phyloP scores from a whole-genome alignment of 2,797 vertebrate genomes.

The Gadopsis marmoratus region DNA sequence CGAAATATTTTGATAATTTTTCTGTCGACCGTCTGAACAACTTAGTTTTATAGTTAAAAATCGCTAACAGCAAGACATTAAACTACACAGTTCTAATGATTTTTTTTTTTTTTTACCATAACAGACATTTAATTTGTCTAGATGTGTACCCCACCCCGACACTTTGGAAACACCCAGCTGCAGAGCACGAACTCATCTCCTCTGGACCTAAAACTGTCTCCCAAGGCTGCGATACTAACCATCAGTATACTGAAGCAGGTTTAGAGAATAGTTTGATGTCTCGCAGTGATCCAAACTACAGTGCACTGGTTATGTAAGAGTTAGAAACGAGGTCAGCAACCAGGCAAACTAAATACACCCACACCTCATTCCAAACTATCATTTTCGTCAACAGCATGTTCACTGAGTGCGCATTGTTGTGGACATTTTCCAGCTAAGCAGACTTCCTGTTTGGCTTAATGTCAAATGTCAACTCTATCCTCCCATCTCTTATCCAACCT shows the following conservation, averaged over 20 bases:
- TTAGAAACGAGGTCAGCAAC: conserved; percentile 8
- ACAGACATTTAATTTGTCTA: neutral
- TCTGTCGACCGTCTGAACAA: neutral
- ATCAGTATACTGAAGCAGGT: neutral
- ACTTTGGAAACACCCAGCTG: neutral
- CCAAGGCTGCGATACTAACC: neutral
- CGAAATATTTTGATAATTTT: neutral
- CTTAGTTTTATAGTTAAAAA: neutral
- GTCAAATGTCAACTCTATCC: conserved; percentile 17
- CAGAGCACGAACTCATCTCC: neutral
- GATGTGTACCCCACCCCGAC: neutral
- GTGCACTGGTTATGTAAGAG: neutral
- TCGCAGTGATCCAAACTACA: neutral
- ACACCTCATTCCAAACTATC: conserved; percentile 15
- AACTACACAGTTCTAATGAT: too few species aligned
- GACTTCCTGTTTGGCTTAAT: neutral
- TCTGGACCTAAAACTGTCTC: neutral
- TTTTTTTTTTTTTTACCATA: neutral
- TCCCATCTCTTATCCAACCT: conserved; percentile 1
- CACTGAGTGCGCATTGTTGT: conserved; percentile 7
- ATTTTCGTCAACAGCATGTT: conserved; percentile 5
- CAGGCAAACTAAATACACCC: conserved; percentile 14
- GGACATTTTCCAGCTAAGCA: conserved; percentile 11
- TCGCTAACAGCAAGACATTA: neutral
- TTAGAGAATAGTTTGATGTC: neutral